Conservation (phyloP, 2,113 vertebrate species). For the Sclerurus mexicanus region DNA sequence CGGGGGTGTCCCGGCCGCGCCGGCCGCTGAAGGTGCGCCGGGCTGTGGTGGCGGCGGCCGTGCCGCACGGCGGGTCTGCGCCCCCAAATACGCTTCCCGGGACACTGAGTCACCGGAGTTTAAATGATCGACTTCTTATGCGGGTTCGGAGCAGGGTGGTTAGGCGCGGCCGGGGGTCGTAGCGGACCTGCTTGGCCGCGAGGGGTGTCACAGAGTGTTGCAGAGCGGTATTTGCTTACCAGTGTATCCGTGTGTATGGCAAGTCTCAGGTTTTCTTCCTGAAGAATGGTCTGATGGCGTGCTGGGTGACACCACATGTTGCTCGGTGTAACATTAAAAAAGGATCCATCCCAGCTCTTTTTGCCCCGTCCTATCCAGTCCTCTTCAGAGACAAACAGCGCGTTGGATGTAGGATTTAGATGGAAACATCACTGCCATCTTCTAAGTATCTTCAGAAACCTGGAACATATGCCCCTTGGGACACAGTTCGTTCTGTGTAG, state of each 20-base stretch:
- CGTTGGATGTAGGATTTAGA: accelerated
- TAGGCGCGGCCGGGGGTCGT: accelerated
- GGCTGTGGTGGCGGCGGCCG: too few relatives aligned
- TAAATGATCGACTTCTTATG: accelerated
- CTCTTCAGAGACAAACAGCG: background rate
- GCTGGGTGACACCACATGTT: background rate
- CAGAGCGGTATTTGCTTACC: accelerated
- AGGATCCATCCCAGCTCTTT: background rate
- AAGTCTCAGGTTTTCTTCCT: background rate
- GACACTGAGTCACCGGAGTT: accelerated
- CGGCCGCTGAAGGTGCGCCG: too few relatives aligned
- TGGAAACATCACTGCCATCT: background rate
- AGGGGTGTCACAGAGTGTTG: background rate
- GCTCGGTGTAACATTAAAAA: accelerated
- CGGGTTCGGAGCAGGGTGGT: accelerated
- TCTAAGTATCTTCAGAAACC: background rate
- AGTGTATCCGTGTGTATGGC: accelerated
- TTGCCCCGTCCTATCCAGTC: accelerated
- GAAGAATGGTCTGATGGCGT: background rate
- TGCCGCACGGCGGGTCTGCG: too few relatives aligned
- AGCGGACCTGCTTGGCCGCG: too few relatives aligned
- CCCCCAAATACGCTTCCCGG: accelerated
- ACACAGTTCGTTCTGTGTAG: background rate
- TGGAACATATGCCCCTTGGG: accelerated
- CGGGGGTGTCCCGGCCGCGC: too few relatives aligned